Conservation (phyloP, 1,140 invertebrate genomes). For the Spodoptera litura region DNA sequence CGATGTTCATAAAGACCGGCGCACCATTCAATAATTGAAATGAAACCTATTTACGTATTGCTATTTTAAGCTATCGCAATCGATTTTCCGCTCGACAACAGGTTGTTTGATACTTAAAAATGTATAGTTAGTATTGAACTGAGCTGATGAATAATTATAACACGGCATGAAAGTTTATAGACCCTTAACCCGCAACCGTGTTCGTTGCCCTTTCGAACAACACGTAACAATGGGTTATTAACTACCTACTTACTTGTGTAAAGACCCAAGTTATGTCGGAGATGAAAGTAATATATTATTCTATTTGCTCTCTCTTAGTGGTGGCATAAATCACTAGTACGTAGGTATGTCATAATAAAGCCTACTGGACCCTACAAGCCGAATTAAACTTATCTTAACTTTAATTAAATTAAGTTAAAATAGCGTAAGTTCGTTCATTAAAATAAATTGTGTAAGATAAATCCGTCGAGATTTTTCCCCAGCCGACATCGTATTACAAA, state of each 20-base stretch:
- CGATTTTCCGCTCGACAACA: neutral
- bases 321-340: neutral
- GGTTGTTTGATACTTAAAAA: constrained; percentile 5
- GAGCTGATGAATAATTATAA: constrained; percentile 2
- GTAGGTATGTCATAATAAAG: neutral
- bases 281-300: neutral
- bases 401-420: constrained; percentile 33
- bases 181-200: constrained; percentile 25
- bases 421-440: constrained; percentile 22
- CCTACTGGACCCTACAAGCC: neutral
- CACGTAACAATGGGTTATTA: neutral
- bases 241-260: no score
- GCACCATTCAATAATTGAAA: neutral
- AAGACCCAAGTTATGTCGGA: no score
- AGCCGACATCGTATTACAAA: neutral
- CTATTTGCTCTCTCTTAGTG: neutral
- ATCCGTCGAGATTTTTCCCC: constrained; percentile 12
- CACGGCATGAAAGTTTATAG: constrained; percentile 21
- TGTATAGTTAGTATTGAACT: constrained; percentile 7
- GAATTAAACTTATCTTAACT: constrained; percentile 11
- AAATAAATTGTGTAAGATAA: constrained; percentile 36
- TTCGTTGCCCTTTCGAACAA: neutral
- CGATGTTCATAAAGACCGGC: neutral
- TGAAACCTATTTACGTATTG: neutral
- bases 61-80: constrained; percentile 5